Percentiles rank a stretch among this genome's conserved stretches.
These are phyloP conservation scores for Talpa occidentalis DNA, from an alignment of 2,113 vertebrate genomes.

Conservation along the genomic window DNA sequence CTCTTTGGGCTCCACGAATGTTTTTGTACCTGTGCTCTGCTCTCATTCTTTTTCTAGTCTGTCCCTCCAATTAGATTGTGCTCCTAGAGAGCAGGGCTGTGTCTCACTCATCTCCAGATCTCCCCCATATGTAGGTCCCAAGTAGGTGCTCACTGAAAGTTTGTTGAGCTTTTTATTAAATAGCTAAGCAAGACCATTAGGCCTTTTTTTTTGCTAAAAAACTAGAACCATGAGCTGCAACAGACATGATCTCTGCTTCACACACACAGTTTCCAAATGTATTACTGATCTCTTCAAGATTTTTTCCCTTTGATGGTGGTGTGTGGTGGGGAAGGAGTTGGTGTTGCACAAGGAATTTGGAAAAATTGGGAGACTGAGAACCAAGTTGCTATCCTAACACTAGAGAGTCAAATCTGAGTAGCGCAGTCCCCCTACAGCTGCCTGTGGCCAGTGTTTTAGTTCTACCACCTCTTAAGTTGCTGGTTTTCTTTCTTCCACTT, in stretches of 20 bases:
- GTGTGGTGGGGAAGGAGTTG: too few species aligned
- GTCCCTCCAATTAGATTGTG: neutral
- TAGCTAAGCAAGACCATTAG: neutral
- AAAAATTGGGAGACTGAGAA: neutral
- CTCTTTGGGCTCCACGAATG: too few species aligned
- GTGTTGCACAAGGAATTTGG: neutral
- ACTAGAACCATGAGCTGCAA: neutral
- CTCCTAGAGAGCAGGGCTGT: neutral
- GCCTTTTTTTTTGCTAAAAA: neutral
- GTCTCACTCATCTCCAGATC: neutral
- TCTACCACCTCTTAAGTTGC: neutral
- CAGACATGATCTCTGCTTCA: neutral
- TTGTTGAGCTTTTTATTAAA: neutral
- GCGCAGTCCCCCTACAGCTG: fast-evolving
- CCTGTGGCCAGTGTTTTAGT: too few species aligned
- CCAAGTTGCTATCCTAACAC: fast-evolving
- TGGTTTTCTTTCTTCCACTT: neutral
- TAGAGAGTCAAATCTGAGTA: neutral
- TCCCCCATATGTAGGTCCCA: too few species aligned
- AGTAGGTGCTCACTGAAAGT: too few species aligned
- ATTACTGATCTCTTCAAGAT: neutral
- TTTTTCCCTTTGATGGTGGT: too few species aligned
- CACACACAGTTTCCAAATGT: neutral
- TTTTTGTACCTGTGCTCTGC: neutral
- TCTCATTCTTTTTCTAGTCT: neutral